Evolutionary conservation across 1,140 invertebrate species (phyloP), one percentile per base, ranked within the genome.

Genomic region (Polypedilum pembai): DNA sequence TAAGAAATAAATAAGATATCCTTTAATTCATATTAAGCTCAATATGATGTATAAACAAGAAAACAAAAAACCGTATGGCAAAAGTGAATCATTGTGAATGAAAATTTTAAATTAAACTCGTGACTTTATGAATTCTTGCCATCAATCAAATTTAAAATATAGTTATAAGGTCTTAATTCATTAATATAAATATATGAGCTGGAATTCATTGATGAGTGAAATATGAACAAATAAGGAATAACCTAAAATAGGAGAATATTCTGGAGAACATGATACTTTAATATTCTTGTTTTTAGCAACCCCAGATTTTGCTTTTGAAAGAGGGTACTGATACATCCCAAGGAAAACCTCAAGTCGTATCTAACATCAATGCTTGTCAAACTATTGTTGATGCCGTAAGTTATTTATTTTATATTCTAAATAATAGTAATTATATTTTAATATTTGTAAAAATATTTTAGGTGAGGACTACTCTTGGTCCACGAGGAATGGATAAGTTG

Each of bases 351-450:
- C 98, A 99, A 82, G 85, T 99, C 69, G 89, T 99, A 76, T 98
- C 95, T 66, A 99, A 99, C 83, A 99, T 99, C 83, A 98, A 95
- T 90, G 98, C 98, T n/a, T 99, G 98, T 82, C 93, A 96, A 84
- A 87, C 91, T 10, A 91, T 99, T 69, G 94, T 94, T 18, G 98
- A 99, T 87, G 93, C 96, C 74, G 93, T 96, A 40, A 76, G 82
- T 81, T 76, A n/a, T 33, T 33, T 33, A 79, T 12, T 12, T 73
- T 73, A 73, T 1, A 18, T 45, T 17, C n/a, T 56, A 56, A 4
- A n/a, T 17, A 73, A 24, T n/a, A n/a, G 24, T 41, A 40, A 41
- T 8, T 20, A 7, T 73, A 8, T 74, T 17, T 17, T 73, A 15
- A 75, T 8, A 2, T 8, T 17, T 41, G 4, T 41, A 33, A 72